Evolutionary conservation across 1,140 invertebrate genomes (phyloP).

Genomic region (Dendroctonus valens): DNA sequence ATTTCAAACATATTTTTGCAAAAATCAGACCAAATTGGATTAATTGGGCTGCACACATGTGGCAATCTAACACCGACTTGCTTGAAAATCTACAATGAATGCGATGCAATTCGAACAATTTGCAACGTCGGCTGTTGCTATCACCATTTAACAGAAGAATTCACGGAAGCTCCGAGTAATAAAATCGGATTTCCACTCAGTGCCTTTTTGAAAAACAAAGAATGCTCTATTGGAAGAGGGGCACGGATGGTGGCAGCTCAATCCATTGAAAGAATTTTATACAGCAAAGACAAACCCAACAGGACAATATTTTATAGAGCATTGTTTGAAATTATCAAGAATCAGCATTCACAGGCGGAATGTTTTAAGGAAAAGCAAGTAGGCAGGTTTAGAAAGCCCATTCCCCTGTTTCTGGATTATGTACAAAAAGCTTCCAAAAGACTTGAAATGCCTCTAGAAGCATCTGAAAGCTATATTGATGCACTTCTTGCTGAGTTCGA

Average conservation of each 20-base stretch:
- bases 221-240: conserved; percentile 67
- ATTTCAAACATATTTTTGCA: conserved; percentile 53
- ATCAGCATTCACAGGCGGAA: conserved; percentile 47
- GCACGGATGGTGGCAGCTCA: conserved; percentile 82
- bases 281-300: conserved; percentile 57
- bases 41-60: conserved; percentile 86
- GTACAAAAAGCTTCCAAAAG: conserved; percentile 61
- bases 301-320: conserved; percentile 70
- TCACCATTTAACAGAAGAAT: conserved; percentile 72
- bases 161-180: conserved; percentile 20
- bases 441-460: conserved; percentile 50
- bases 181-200: conserved; percentile 68
- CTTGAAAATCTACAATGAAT: conserved; percentile 68
- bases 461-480: conserved; percentile 53
- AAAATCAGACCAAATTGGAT: conserved; percentile 51
- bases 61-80: conserved; percentile 77
- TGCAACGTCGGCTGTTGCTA: conserved; percentile 91
- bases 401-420: conserved; percentile 63
- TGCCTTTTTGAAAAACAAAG: conserved; percentile 56
- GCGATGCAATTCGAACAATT: conserved; percentile 58
- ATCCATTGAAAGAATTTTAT: conserved; percentile 65
- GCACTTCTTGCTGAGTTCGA: conserved; percentile 50
- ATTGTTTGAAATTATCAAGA: conserved; percentile 66
- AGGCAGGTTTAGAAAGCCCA: conserved; percentile 56
- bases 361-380: conserved; percentile 49